Conservation (phyloP, 1,140 invertebrate genomes). For the Aphelenchoides besseyi region DNA sequence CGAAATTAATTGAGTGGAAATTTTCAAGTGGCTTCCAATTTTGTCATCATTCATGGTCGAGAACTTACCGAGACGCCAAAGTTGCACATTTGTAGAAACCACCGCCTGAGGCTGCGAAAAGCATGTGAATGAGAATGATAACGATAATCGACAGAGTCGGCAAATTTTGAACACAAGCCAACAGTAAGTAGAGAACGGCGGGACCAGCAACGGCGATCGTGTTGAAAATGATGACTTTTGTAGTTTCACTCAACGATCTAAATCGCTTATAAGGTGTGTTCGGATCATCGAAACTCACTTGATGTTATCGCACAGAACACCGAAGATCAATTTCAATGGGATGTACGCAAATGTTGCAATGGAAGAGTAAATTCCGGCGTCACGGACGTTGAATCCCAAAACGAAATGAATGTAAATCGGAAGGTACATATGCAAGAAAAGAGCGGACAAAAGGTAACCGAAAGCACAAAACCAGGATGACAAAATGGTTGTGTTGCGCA, state of each 20-base stretch:
- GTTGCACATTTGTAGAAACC: slow-evolving; percentile 49
- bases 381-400: slow-evolving; percentile 30
- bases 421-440: slow-evolving; percentile 21
- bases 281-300: not conserved
- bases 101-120: slow-evolving; percentile 34
- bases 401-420: slow-evolving; percentile 21
- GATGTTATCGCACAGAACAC: slow-evolving; percentile 24
- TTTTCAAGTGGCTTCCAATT: not conserved
- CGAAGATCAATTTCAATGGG: slow-evolving; percentile 41
- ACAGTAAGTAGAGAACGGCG: slow-evolving; percentile 23
- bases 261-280: not conserved
- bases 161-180: slow-evolving; percentile 8
- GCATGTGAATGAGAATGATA: slow-evolving; percentile 39
- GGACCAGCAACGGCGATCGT: slow-evolving; percentile 43
- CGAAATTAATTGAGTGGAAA: no score
- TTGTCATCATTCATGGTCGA: not conserved
- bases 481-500: slow-evolving; percentile 1
- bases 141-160: slow-evolving; percentile 22
- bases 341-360: slow-evolving; percentile 41
- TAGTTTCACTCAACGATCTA: slow-evolving; percentile 10
- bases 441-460: not conserved
- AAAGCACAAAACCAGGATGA: slow-evolving; percentile 14
- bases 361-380: slow-evolving; percentile 39
- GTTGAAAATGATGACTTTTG: slow-evolving; percentile 41
- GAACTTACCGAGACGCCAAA: slow-evolving; percentile 28